Evolutionary conservation across 2,113 vertebrate species (phyloP).

Genomic region (Saguinus imperator): DNA sequence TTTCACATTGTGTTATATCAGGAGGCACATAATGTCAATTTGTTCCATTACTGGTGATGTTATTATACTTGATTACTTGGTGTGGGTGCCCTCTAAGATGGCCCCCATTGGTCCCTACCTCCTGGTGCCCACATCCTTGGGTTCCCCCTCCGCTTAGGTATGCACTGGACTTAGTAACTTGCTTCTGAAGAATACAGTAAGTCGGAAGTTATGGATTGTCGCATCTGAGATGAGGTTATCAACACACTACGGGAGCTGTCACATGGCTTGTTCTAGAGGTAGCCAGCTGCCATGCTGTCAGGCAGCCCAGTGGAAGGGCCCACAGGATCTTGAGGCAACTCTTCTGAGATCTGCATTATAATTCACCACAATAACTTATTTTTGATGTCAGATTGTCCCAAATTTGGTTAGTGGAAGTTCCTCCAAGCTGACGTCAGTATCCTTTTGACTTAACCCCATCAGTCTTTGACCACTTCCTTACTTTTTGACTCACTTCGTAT

Average conservation of each 20-base stretch:
- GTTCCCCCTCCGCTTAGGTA: not conserved
- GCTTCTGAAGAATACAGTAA: not conserved
- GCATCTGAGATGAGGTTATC: not conserved
- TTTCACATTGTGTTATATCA: not conserved
- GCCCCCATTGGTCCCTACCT: not conserved
- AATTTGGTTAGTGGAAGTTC: not conserved
- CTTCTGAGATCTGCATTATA: not conserved
- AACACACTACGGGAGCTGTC: not conserved
- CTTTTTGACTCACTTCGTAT: not conserved
- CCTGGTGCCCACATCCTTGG: not conserved
- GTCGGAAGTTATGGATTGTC: not conserved
- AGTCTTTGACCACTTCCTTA: not conserved
- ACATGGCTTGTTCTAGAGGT: not conserved
- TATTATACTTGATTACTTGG: not conserved
- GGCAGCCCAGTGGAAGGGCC: accelerated
- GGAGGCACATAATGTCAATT: not conserved
- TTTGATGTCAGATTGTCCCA: not conserved
- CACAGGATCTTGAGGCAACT: not conserved
- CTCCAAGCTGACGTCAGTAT: not conserved
- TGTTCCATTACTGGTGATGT: not conserved
- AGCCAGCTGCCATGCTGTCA: not conserved
- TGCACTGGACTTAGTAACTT: not conserved
- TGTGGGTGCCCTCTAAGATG: not conserved
- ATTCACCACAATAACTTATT: not conserved
- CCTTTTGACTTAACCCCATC: not conserved